Base-by-base conservation (phyloP, 2,797 vertebrate species). In the Momotus momota region DNA sequence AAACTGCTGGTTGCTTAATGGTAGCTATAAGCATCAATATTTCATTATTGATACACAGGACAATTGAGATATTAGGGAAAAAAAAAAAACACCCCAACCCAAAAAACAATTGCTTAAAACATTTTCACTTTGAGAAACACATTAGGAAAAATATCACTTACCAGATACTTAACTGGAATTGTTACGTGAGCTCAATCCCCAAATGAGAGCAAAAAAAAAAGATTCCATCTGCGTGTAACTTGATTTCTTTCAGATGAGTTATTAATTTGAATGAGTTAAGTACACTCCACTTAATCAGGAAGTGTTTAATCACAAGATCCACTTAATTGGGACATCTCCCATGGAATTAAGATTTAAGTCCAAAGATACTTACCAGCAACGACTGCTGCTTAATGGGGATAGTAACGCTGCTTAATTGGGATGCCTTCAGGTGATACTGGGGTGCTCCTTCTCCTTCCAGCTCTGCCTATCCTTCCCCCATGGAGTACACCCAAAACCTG, bases 181-280 rank as follows among this genome's bases (percentile, higher is more conserved):
- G 93, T 97, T 94, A 92, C 95, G 82, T 94, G 93, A 21, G 61
- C 87, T 97, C 88, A 38, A 93, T 97, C 96, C 97, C 93, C 96
- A 92, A 81, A 94, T 64, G 96, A 92, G 90, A 96, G 95, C 54
- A 95, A 94, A 96, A 96, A 92, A 94, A 92, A 95, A 91, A 92
- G 94, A 96, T 97, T 96, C 97, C 96, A 97, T 97, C 91, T 97
- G 96, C 91, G 91, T 96, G 87, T 97, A 97, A 97, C 95, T 96
- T 97, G 96, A 97, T 97, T 97, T 97, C 96, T 97, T 97, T 97
- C 97, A 96, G 97, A 97, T 97, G 97, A 97, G 97, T 97, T 97
- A 97, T 97, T 97, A 97, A 97, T 97, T 97, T 97, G 96, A 97
- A 97, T 94, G 96, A 97, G 96, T 97, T 97, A 97, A 97, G 97